Base-by-base conservation (phyloP, 2,888 invertebrate genomes). In the Agapetus fuscipes region DNA sequence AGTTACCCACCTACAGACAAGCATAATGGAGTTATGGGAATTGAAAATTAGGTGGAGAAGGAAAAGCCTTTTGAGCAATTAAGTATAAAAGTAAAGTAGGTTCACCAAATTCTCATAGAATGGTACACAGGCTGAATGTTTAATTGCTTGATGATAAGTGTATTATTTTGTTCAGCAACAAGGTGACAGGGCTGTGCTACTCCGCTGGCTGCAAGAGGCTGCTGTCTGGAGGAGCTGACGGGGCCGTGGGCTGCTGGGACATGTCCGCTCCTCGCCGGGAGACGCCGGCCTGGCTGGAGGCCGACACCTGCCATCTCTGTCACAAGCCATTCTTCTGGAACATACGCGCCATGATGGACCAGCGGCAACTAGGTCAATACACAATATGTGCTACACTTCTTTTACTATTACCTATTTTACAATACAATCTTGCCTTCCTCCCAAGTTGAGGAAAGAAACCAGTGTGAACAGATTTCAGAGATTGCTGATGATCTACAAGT, bases 241-340 rank as follows among this genome's bases (percentile, higher is more conserved):
- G 89, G 3, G 86, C 87, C 7, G 71, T 96, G 11, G 88, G 94
- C 12, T 86, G 90, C 52, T 95, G 95, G 95, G 89, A 94, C 62
- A 93, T 96, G 91, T 80, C 78, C 37, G 80, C 83, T 37, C 76
- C 80, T 55, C 74, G 96, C 36, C 78, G 83, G 54, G 93, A 94
- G 76, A 95, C 95, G 0, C 95, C 97, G 10, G 83, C 83, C 45
- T 98, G 98, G 98, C 78, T 80, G 48, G 95, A 96, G 58, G 83
- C 89, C 28, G 96, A 97, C 62, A 74, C 81, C 28, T 99, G 98
- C 61, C 86, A 97, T 71, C 73, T 90, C 42, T 99, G 98, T 61
- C 81, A 83, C 36, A 76, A 86, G 43, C 98, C 98, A 14, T 98
- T 98, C 69, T 97, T 97, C 65, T 98, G 98, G 98, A 99, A 99